Evolutionary conservation across 2,113 vertebrate species (phyloP).

Genomic region (Numida meleagris): DNA sequence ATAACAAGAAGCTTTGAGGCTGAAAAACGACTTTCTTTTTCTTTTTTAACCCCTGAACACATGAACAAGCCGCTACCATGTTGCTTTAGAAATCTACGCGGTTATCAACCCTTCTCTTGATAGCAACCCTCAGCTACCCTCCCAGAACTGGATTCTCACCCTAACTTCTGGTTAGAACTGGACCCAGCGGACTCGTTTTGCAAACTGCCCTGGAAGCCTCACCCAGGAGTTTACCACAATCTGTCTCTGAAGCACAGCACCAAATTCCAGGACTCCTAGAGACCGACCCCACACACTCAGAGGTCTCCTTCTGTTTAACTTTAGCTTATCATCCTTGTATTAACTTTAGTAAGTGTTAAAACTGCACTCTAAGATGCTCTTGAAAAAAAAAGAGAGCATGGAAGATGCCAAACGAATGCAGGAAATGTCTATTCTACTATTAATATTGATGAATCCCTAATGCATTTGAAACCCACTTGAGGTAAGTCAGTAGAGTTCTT

Average conservation of each 20-base stretch:
- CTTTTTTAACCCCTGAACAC: not conserved
- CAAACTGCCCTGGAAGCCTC: conserved; percentile 13
- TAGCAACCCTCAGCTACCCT: conserved; percentile 4
- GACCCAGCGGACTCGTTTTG: not conserved
- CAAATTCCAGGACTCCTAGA: conserved; percentile 59
- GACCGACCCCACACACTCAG: conserved; percentile 55
- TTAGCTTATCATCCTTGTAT: conserved; percentile 40
- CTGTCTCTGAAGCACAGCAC: conserved; percentile 10
- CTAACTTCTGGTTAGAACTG: not conserved
- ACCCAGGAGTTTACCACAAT: not conserved
- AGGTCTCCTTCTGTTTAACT: conserved; percentile 61
- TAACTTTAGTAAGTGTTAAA: conserved; percentile 50
- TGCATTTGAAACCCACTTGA: conserved; percentile 57
- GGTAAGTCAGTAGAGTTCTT: conserved; percentile 39
- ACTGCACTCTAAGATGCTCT: conserved; percentile 19
- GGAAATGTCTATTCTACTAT: conserved; percentile 52
- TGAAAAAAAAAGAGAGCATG: not conserved
- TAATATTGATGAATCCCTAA: conserved; percentile 70
- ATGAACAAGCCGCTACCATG: not conserved
- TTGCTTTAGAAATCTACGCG: not conserved
- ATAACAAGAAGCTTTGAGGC: not conserved
- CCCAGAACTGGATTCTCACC: not conserved
- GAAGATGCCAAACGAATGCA: conserved; percentile 44
- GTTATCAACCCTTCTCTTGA: conserved; percentile 13
- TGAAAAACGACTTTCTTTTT: not conserved